Evolutionary conservation across 92 coral and sea anemone genomes (phyloP), one percentile per base, ranked within the genome.

Genomic region (Parazoanthus atlanticus): DNA sequence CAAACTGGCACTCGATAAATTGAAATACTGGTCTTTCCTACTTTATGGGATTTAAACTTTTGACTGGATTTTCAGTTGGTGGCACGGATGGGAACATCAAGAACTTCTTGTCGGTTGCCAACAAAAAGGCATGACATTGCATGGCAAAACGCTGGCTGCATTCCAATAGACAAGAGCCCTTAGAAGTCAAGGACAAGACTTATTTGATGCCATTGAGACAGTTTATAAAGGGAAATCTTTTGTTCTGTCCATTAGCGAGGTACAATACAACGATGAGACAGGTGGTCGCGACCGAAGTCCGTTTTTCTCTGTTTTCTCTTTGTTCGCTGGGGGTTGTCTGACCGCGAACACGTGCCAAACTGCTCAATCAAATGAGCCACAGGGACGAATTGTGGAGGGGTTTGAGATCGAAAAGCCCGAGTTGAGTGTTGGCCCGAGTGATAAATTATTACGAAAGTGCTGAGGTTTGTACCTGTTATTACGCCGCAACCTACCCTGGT

Each of bases 91-190:
- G 34, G 23, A 74, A 32, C 79, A 32, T 1, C 47, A 8, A 26
- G 79, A 74, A 21, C 47, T 40, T 74, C 6, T 74, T 74, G 79
- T 74, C 40, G 40, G 8, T 23, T 74, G 6, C 16, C 9, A 1
- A 25, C 26, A 76, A 7, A 40, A 76, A 16, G 13, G 47, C 23
- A 26, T n/a, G n/a, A 19, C 33, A 13, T 8, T 8, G 26, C 43
- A 73, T 12, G 49, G 12, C 49, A 46, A 56, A 56, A 56, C 65
- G 5, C 85, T 81, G 85, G 85, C 85, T 32, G 73, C 86, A 83
- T 66, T 83, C 86, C 86, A 83, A 83, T 30, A 83, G 77, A 69
- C 77, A 66, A 66, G 9, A 40, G 46, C 36, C 76, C 30, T 78
- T 19, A 69, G 25, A 66, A 83, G 86, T 66, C 77, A 83, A 83